Evolutionary conservation across 2,113 vertebrate species (phyloP).

Genomic region (Mastomys coucha): DNA sequence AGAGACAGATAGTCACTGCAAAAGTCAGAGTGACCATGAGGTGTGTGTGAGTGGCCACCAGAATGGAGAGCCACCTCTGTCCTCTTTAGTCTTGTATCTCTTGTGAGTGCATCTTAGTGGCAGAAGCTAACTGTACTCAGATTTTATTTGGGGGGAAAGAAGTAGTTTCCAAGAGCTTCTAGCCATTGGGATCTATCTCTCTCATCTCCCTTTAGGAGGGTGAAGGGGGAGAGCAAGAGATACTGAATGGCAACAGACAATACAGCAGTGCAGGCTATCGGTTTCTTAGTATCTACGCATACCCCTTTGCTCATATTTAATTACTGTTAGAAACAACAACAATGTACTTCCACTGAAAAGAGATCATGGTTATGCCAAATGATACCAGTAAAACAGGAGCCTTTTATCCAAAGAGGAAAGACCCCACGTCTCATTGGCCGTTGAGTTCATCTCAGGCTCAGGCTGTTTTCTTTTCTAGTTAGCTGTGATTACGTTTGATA

Average conservation of each 20-base stretch:
- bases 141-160: background rate
- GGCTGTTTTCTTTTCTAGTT: background rate
- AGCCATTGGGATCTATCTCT: background rate
- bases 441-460: background rate
- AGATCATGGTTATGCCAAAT: background rate
- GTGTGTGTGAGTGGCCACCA: background rate
- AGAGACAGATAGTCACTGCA: background rate
- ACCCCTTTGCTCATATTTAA: background rate
- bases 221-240: background rate
- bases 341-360: background rate
- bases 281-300: background rate
- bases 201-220: background rate
- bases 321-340: background rate
- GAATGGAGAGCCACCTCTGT: background rate
- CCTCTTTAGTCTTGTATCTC: background rate
- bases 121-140: background rate
- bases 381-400: background rate
- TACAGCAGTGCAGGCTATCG: background rate
- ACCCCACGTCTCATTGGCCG: background rate
- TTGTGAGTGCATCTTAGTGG: background rate
- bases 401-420: background rate
- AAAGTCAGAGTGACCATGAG: background rate
- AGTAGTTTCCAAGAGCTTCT: background rate
- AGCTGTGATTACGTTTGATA: background rate
- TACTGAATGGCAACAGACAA: too few species aligned